These are phyloP conservation scores for Diarsia rubi DNA, from an alignment of 2,888 invertebrate species.

Conservation along the genomic window DNA sequence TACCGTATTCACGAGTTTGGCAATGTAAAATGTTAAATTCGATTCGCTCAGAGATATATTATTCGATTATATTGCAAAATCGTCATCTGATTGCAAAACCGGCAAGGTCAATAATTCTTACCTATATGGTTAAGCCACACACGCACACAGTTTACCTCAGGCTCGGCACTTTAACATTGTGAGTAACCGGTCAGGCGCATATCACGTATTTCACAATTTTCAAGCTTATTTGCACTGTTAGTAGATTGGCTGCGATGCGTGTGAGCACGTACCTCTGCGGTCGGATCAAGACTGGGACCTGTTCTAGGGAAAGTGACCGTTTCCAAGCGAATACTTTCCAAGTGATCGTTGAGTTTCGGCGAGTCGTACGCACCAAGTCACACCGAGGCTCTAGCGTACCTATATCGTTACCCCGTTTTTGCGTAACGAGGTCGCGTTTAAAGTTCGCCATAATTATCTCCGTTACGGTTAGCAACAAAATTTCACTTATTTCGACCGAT, in stretches of 20 bases:
- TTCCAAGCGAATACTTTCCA: slow-evolving; percentile 86
- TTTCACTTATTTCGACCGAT: slow-evolving; percentile 75
- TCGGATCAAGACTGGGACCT: slow-evolving; percentile 77
- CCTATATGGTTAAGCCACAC: slow-evolving; percentile 66
- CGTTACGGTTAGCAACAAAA: slow-evolving; percentile 75
- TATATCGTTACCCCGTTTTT: slow-evolving; percentile 86
- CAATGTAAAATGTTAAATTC: slow-evolving; percentile 48
- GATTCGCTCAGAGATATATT: slow-evolving; percentile 49
- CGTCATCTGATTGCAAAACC: slow-evolving; percentile 65
- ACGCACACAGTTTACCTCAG: slow-evolving; percentile 67
- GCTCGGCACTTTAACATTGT: slow-evolving; percentile 63
- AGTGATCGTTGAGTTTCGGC: slow-evolving; percentile 79
- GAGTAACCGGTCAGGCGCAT: slow-evolving; percentile 65
- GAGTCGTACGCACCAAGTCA: slow-evolving; percentile 64
- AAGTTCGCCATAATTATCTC: slow-evolving; percentile 76
- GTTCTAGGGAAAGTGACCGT: slow-evolving; percentile 89
- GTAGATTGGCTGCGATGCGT: slow-evolving; percentile 48
- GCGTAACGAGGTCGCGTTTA: slow-evolving; percentile 83
- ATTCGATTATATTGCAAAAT: slow-evolving; percentile 56
- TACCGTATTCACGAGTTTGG: slow-evolving; percentile 35
- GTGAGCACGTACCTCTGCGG: slow-evolving; percentile 72
- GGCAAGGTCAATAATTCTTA: slow-evolving; percentile 66
- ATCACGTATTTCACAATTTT: slow-evolving; percentile 69
- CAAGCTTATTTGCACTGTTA: slow-evolving; percentile 62
- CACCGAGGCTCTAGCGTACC: slow-evolving; percentile 65